These are phyloP conservation scores for Metopolophium dirhodum DNA, from an alignment of 1,140 invertebrate species.

Conservation along the genomic window DNA sequence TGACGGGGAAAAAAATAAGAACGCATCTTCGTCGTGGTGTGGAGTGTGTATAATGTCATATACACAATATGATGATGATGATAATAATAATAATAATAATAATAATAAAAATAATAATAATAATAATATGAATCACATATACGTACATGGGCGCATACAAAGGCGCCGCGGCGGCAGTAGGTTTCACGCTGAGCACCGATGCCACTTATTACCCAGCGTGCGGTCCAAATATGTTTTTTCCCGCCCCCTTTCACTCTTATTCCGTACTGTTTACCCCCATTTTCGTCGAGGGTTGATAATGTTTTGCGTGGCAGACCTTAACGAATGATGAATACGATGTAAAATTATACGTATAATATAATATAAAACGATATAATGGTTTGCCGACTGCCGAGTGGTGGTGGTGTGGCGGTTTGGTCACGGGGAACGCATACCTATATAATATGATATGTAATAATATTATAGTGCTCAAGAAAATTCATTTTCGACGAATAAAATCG, in stretches of 20 bases:
- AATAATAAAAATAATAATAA: not conserved
- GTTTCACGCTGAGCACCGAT: conserved; percentile 33
- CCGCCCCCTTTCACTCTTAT: not conserved
- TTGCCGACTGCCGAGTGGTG: too few relatives aligned
- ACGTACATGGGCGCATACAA: not conserved
- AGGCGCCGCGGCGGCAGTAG: not conserved
- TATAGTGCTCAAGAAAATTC: not conserved
- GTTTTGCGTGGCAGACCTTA: not conserved
- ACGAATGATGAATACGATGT: not conserved
- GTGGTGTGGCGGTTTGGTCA: not conserved
- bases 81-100: not conserved
- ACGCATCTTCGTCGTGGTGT: not conserved
- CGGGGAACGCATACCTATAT: not conserved
- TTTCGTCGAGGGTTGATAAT: conserved; percentile 3
- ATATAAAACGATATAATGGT: not conserved
- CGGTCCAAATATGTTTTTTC: conserved; percentile 41
- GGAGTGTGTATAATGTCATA: not conserved
- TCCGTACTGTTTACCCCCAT: not conserved
- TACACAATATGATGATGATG: not conserved
- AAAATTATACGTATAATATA: not conserved
- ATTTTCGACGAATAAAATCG: not conserved
- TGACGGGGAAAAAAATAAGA: not conserved
- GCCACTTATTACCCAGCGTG: conserved; percentile 43
- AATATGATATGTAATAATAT: not conserved
- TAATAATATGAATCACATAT: conserved; percentile 20